Conservation (phyloP, 2,113 vertebrate species). For the Camelus dromedarius region DNA sequence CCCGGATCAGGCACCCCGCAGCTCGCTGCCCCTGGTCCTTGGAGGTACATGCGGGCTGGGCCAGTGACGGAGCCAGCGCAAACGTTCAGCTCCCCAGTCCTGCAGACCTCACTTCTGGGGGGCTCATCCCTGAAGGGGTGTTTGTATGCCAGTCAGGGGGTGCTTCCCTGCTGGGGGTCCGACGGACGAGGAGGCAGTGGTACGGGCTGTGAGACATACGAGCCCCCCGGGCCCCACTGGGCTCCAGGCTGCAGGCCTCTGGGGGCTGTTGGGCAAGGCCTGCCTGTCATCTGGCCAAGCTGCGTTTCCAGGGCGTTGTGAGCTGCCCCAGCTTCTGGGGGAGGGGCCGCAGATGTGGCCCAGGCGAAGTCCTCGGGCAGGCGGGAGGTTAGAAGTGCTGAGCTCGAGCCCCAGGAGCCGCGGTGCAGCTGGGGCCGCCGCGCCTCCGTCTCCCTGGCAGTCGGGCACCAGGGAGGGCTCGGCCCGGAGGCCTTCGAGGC, state of each 20-base stretch:
- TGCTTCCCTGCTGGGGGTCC: not conserved
- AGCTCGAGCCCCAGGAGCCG: not conserved
- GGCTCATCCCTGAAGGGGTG: not conserved
- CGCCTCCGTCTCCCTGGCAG: not conserved
- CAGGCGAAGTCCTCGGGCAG: not conserved
- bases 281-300: not conserved
- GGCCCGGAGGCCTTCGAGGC: not conserved
- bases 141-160: not conserved
- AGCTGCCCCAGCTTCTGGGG: not conserved
- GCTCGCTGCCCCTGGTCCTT: rapidly evolving
- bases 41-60: not conserved
- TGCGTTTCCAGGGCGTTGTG: constrained; percentile 29
- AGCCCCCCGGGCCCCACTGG: not conserved
- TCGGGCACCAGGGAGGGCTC: not conserved
- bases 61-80: not conserved
- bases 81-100: not conserved
- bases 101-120: not conserved
- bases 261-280: not conserved
- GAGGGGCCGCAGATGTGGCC: not conserved
- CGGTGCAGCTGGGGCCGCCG: not conserved
- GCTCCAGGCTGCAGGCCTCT: not conserved
- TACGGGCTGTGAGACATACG: not conserved
- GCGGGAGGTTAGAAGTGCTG: constrained; percentile 10
- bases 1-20: not conserved
- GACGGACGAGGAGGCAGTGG: not conserved